phyloP scores from a whole-genome alignment of 2,113 vertebrate genomes.

The Morone chrysops region DNA sequence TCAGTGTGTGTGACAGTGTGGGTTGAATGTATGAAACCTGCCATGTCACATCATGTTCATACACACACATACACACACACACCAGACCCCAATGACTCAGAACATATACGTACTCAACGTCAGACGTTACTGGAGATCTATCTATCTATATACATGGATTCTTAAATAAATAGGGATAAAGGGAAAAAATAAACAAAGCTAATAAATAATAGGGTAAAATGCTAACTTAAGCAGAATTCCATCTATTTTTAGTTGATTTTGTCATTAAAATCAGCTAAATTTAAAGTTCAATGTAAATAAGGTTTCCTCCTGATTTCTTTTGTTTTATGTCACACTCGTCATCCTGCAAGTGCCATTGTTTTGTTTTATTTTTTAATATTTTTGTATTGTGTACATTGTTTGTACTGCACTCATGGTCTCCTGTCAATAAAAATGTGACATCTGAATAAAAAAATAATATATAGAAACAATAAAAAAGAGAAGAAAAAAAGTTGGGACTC shows the following conservation, averaged over 20 bases:
- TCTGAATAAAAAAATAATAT: background rate
- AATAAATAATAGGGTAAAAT: background rate
- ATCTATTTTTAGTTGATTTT: background rate
- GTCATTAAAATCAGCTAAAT: background rate
- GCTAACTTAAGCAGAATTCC: background rate
- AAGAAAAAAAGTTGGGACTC: background rate
- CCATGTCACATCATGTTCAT: slow-evolving; percentile 55
- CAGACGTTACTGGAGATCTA: too few species aligned
- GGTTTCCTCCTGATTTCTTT: background rate
- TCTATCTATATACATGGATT: background rate
- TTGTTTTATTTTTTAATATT: background rate
- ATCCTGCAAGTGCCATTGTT: background rate
- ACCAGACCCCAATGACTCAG: background rate
- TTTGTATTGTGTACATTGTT: background rate
- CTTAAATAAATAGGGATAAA: background rate
- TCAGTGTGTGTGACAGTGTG: slow-evolving; percentile 2
- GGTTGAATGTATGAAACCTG: slow-evolving; percentile 34
- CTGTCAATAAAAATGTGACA: background rate
- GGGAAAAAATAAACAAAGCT: background rate
- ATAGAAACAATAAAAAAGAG: background rate
- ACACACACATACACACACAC: background rate
- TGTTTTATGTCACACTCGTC: background rate
- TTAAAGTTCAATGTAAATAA: background rate
- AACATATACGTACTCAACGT: too few species aligned
- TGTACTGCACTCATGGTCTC: background rate